These are phyloP conservation scores for Lepisosteus oculatus DNA, from an alignment of 2,113 vertebrate genomes.

Conservation along the genomic window DNA sequence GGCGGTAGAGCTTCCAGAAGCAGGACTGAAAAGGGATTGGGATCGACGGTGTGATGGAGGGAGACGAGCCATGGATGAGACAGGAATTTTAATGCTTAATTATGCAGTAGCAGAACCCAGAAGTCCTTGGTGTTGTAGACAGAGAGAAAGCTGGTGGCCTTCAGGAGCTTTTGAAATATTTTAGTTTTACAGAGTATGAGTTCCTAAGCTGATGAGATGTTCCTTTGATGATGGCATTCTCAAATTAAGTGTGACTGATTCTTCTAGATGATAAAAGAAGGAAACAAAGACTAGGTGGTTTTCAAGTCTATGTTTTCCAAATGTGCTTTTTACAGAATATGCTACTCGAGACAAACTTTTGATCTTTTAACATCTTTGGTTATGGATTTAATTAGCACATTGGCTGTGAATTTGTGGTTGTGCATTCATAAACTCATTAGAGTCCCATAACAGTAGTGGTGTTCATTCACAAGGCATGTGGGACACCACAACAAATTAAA, in stretches of 20 bases:
- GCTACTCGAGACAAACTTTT: background rate
- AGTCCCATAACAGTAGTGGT: slow-evolving; percentile 2
- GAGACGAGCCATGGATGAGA: slow-evolving; percentile 44
- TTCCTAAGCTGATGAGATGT: slow-evolving; percentile 43
- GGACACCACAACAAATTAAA: slow-evolving; percentile 3
- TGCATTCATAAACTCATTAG: slow-evolving; percentile 9
- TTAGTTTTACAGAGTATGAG: slow-evolving; percentile 31
- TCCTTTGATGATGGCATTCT: slow-evolving; percentile 13
- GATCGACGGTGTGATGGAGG: slow-evolving; percentile 19
- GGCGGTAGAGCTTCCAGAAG: slow-evolving; percentile 19
- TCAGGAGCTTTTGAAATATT: slow-evolving; percentile 5
- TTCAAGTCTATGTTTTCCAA: background rate
- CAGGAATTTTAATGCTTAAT: slow-evolving; percentile 51
- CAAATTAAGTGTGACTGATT: slow-evolving; percentile 14
- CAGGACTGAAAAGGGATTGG: slow-evolving; percentile 18
- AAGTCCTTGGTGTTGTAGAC: slow-evolving; percentile 59
- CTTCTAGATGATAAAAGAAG: background rate
- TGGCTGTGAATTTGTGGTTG: slow-evolving; percentile 4
- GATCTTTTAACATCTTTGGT: background rate
- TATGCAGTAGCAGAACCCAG: slow-evolving; percentile 43
- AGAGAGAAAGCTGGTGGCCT: slow-evolving; percentile 34
- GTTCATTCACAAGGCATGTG: slow-evolving; percentile 1
- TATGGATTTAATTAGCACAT: slow-evolving; percentile 7
- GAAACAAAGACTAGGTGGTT: background rate
- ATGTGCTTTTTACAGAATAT: background rate